Evolutionary conservation across 2,888 invertebrate species (phyloP).

Genomic region (Harpalus rufipes): DNA sequence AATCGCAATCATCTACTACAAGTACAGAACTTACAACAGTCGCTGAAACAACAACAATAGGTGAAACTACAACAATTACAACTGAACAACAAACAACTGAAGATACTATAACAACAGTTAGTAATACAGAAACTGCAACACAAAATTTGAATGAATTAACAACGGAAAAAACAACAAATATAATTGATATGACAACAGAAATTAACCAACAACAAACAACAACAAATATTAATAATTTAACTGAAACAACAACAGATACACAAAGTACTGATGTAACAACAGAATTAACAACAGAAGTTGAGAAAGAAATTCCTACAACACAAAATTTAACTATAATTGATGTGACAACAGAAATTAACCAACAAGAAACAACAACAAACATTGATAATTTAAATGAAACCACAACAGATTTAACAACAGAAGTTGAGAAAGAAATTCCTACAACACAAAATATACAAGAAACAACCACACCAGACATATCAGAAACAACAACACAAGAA

Average conservation of each 20-base stretch:
- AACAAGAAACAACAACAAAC: slow-evolving; percentile 65
- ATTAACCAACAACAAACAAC: slow-evolving; percentile 68
- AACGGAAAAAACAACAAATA: slow-evolving; percentile 57
- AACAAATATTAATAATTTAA: slow-evolving; percentile 37
- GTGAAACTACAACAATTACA: slow-evolving; percentile 60
- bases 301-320: slow-evolving; percentile 53
- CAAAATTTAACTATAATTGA: slow-evolving; percentile 67
- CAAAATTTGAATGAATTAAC: slow-evolving; percentile 40
- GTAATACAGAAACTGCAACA: slow-evolving; percentile 67
- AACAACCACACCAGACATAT: not conserved
- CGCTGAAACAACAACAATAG: slow-evolving; percentile 60
- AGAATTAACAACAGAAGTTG: slow-evolving; percentile 50
- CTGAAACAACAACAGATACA: not conserved
- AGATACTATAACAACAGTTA: slow-evolving; percentile 70
- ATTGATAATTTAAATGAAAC: slow-evolving; percentile 2
- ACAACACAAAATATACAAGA: slow-evolving; percentile 61
- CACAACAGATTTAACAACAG: slow-evolving; percentile 41
- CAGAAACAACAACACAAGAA: slow-evolving; percentile 48
- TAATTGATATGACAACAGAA: slow-evolving; percentile 69
- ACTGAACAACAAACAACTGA: slow-evolving; percentile 68
- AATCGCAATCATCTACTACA: slow-evolving; percentile 65
- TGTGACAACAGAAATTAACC: slow-evolving; percentile 69
- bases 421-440: slow-evolving; percentile 43
- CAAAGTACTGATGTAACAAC: slow-evolving; percentile 49
- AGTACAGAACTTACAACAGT: slow-evolving; percentile 67